Base-by-base conservation (phyloP, 1,140 invertebrate species). In the Drosophila mojavensis region DNA sequence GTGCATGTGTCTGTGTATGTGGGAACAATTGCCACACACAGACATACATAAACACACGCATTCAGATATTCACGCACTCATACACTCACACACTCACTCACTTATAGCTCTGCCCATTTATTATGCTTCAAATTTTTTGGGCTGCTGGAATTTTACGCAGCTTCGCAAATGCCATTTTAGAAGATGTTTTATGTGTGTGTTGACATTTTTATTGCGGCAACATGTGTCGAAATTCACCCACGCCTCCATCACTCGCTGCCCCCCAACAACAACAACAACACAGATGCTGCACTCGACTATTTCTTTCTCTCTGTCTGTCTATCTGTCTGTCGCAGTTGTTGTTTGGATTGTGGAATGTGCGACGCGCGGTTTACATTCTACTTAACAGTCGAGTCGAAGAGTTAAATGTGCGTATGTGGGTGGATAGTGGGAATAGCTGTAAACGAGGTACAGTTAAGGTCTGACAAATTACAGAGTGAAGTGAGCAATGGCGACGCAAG, bases 161-260 rank as follows among this genome's bases (percentile, higher is more conserved):
- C 54, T 71, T 33, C 85, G 78, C 82, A 81, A 84, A 88, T 84
- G 83, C 84, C 84, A 88, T 88, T 88, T 88, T 88, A 88, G 84
- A 88, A 89, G 84, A 88, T 88, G 84, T 88, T 88, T 88, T 88
- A 88, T 88, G 84, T 84, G 85, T 81, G 78, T 84, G 84, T 88
- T 88, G 84, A 89, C 84, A 88, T 88, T 88, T 88, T 88, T 88
- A 88, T 88, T 88, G 84, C 84, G 84, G 77, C 84, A 88, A 88
- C 84, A 88, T 88, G 84, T 88, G 84, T 88, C 80, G 80, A 88
- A 88, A 81, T 80, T 24, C 20, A 83, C 56, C 50, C 51, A 45
- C 24, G 13, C 50, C 45, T 20, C 39, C 53, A 30, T 51, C 43
- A n/a, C 13, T 11, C 30, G 9, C 24, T 28, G 9, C 56, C 66